Evolutionary conservation across 2,888 invertebrate genomes (phyloP).

Genomic region (Rhopalosiphum nymphaeae): DNA sequence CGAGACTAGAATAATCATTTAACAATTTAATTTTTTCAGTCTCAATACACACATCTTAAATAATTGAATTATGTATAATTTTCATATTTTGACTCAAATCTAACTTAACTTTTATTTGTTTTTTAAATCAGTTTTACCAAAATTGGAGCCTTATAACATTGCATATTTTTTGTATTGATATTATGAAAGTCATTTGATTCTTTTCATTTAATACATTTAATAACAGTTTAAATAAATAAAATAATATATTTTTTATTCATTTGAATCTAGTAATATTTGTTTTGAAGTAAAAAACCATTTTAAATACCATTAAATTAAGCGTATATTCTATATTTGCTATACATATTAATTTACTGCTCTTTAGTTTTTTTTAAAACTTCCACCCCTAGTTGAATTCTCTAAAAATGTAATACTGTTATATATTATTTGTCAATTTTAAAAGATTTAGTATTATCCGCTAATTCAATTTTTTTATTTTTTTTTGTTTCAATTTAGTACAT

Average conservation of each 20-base stretch:
- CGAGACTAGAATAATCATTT: no score
- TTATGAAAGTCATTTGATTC: background rate
- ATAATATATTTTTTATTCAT: no score
- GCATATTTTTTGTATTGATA: no score
- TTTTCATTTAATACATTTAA: no score
- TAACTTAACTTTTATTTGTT: background rate
- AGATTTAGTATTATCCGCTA: conserved; percentile 32
- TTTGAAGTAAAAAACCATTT: background rate
- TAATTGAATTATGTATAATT: no score
- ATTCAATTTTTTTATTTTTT: conserved; percentile 63
- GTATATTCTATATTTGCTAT: background rate
- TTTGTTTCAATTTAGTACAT: conserved; percentile 72
- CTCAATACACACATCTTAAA: no score
- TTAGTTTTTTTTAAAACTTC: background rate
- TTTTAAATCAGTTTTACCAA: background rate
- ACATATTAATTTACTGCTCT: background rate
- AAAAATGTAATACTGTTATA: background rate
- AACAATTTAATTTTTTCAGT: no score
- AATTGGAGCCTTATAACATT: background rate
- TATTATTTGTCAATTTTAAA: background rate
- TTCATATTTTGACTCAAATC: no score
- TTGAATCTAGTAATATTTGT: no score
- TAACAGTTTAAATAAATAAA: no score
- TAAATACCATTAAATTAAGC: background rate
- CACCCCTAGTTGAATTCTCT: background rate